Percentiles rank a stretch among this genome's conserved stretches.
Evolutionary conservation across 92 coral and sea anemone species (phyloP).

Genomic region (Blastomussa wellsi): DNA sequence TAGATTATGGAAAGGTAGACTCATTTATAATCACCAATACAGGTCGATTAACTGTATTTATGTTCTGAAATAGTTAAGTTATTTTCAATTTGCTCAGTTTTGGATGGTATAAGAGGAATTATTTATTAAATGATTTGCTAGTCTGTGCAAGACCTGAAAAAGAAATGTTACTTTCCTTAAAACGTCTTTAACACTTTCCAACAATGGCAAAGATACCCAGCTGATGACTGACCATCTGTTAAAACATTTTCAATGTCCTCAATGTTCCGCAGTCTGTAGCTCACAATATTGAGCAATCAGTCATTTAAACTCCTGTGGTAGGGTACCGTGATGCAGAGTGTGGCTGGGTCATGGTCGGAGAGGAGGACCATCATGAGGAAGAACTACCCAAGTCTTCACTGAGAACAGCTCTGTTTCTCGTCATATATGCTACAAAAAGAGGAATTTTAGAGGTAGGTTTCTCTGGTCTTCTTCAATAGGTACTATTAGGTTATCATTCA

Average conservation of each 20-base stretch:
- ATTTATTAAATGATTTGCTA: too few species aligned
- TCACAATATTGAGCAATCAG: not conserved
- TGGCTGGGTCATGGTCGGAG: conserved; percentile 96
- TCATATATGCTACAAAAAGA: conserved; percentile 94
- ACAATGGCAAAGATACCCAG: too few species aligned
- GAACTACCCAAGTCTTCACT: conserved; percentile 38
- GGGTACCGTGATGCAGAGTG: conserved; percentile 99
- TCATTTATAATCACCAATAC: not conserved
- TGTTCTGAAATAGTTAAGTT: not conserved
- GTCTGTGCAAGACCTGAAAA: too few species aligned
- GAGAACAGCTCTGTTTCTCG: conserved; percentile 93
- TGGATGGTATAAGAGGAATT: too few species aligned
- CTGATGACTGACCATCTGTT: too few species aligned
- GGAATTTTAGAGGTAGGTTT: conserved; percentile 90
- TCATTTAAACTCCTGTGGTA: conserved; percentile 18
- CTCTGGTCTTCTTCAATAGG: too few species aligned
- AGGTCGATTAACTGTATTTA: too few species aligned
- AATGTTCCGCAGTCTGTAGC: not conserved
- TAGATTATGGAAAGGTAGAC: conserved; percentile 95
- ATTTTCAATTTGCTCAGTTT: not conserved
- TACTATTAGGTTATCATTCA: too few species aligned
- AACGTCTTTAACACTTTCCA: too few species aligned
- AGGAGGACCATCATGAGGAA: conserved; percentile 67
- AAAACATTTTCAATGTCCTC: too few species aligned
- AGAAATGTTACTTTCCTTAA: too few species aligned